phyloP scores from a whole-genome alignment of 2,113 vertebrate species.

The Sprattus sprattus region DNA sequence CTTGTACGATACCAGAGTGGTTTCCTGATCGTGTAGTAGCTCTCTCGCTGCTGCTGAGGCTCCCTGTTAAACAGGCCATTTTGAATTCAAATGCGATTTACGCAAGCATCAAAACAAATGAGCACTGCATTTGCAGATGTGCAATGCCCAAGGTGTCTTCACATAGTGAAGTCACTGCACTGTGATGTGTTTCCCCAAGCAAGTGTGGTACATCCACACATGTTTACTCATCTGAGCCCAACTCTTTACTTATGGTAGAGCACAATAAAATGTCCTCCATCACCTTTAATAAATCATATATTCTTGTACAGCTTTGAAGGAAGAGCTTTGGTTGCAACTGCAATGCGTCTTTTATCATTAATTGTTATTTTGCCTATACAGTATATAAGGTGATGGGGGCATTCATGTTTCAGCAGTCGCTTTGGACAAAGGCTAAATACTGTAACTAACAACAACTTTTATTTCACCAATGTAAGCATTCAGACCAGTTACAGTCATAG shows the following conservation, averaged over 20 bases:
- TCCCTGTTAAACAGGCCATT: constrained; percentile 5
- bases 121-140: not conserved
- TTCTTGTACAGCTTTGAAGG: not conserved
- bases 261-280: not conserved
- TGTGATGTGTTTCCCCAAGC: not conserved
- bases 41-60: not conserved
- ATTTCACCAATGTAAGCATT: not conserved
- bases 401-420: not conserved
- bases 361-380: not conserved
- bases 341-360: not conserved
- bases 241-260: not conserved
- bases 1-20: not conserved
- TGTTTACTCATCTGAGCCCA: constrained; percentile 7
- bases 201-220: not conserved
- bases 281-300: not conserved
- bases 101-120: constrained; percentile 7
- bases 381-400: not conserved
- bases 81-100: constrained; percentile 10
- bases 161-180: not conserved
- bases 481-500: not conserved
- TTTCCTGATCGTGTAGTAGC: constrained; percentile 20
- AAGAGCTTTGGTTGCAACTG: not conserved
- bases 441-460: too few species aligned
- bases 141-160: not conserved
- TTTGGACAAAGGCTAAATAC: too few species aligned